These are phyloP conservation scores for Belgica antarctica DNA, from an alignment of 2,888 invertebrate species.

Conservation along the genomic window DNA sequence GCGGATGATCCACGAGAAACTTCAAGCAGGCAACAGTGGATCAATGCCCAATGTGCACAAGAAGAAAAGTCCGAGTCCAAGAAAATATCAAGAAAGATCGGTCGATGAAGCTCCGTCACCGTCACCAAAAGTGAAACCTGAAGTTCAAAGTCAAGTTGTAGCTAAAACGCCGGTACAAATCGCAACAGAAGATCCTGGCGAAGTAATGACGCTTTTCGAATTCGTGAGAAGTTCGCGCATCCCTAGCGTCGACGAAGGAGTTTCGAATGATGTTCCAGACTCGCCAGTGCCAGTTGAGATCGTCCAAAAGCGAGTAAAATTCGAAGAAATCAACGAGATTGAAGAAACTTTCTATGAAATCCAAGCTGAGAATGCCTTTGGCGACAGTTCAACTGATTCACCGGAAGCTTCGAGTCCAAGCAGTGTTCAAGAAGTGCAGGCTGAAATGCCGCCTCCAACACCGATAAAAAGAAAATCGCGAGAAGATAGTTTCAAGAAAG, in stretches of 20 bases:
- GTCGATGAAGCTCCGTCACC: background rate
- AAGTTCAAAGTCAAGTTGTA: too few species aligned
- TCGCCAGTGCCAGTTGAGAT: too few species aligned
- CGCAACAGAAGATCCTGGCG: too few species aligned
- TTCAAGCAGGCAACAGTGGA: background rate
- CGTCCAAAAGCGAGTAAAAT: background rate
- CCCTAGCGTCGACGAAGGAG: too few species aligned
- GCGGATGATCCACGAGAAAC: constrained; percentile 3
- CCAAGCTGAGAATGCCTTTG: background rate
- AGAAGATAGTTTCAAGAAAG: background rate
- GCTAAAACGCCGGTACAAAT: too few species aligned
- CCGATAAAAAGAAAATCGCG: constrained; percentile 8
- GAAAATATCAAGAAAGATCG: background rate
- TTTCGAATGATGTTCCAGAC: too few species aligned
- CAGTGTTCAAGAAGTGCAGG: background rate
- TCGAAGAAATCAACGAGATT: background rate
- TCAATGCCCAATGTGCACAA: constrained; percentile 7
- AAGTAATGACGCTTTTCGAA: too few species aligned
- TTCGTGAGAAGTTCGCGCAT: too few species aligned
- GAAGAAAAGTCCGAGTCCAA: background rate
- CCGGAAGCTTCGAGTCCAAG: background rate
- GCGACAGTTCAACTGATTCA: background rate
- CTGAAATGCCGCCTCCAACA: background rate
- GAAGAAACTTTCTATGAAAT: background rate
- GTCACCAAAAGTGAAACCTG: too few species aligned